phyloP scores from a whole-genome alignment of 1,140 invertebrate genomes.

The Heliconius melpomene region DNA sequence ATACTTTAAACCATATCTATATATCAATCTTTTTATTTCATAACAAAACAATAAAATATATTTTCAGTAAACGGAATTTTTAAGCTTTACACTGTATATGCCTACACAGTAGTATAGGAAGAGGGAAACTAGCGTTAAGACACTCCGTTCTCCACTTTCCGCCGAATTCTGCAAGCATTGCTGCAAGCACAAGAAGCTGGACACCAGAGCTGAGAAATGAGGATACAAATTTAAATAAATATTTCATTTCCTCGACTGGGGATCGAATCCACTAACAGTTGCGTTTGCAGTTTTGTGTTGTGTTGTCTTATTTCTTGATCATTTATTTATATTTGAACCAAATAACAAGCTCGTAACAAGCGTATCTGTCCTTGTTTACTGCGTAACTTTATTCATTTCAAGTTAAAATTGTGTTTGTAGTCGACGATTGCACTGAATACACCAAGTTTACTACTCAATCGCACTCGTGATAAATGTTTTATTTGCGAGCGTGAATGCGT shows the following conservation, averaged over 20 bases:
- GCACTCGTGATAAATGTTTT: constrained; percentile 20
- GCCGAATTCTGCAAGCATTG: no score
- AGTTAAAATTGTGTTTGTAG: constrained; percentile 21
- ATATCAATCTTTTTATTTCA: not conserved
- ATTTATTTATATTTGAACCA: constrained; percentile 4
- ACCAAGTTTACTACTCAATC: constrained; percentile 22
- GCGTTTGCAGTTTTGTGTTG: no score
- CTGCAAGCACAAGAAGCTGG: no score
- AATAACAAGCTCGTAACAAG: constrained; percentile 18
- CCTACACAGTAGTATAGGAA: no score
- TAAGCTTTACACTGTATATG: no score
- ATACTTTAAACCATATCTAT: not conserved
- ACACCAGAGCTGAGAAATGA: no score
- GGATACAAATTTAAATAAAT: no score
- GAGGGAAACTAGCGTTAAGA: no score
- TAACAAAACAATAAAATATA: not conserved
- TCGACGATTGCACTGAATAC: constrained; percentile 20
- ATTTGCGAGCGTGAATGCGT: constrained; percentile 21
- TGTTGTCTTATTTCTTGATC: not conserved
- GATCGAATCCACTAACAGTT: no score
- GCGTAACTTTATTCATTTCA: constrained; percentile 22
- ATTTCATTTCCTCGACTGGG: no score
- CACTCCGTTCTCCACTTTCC: no score
- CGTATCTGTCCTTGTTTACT: constrained; percentile 21
- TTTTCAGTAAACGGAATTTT: not conserved